Evolutionary conservation across 2,888 invertebrate genomes (phyloP), one percentile per base, ranked within the genome.

Genomic region (Acanthoscelides obtectus): DNA sequence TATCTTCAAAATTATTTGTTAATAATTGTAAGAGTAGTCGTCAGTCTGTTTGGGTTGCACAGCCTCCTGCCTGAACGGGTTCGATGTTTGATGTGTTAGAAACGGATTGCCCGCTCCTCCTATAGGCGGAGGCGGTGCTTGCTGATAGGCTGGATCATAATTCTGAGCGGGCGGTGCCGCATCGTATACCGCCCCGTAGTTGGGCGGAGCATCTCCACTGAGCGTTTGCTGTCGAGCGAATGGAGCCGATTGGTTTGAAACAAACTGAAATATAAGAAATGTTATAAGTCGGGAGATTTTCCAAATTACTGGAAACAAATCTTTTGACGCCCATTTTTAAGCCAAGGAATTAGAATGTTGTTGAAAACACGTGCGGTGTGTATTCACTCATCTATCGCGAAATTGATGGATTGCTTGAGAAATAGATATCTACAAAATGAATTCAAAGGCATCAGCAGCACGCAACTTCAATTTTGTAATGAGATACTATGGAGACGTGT

Each of bases 1-100:
- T 12, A 20, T 21, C 65, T 65, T 5, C 65, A 21, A 20, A 5
- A 21, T 8, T 20, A 65, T n/a, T n/a, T n/a, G n/a, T 45, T 45
- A 45, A 45, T 45, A 45, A 45, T 45, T 45, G 17, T 45, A 45
- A 4, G n/a, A 67, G 22, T 19, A 67, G n/a, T 22, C 20, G 22
- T 22, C 67, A 12, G 45, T 45, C 17, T 85, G 73, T 89, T 89
- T 0, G 45, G 91, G 92, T 81, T 93, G 93, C 6, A 92, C 89
- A 6, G 89, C 88, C 78, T 85, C 84, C 74, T 84, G 84, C 71
- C 84, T 75, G 76, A 85, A 85, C 2, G 85, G 85, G 73, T 85
- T 85, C 71, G 81, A 82, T 0, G 78, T 78, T 45, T 45, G 45
- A 45, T 45, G 45, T 71, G 76, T 75, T 66, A 73, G 73, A 72